phyloP scores from a whole-genome alignment of 2,113 vertebrate genomes.

The Isichthys henryi region DNA sequence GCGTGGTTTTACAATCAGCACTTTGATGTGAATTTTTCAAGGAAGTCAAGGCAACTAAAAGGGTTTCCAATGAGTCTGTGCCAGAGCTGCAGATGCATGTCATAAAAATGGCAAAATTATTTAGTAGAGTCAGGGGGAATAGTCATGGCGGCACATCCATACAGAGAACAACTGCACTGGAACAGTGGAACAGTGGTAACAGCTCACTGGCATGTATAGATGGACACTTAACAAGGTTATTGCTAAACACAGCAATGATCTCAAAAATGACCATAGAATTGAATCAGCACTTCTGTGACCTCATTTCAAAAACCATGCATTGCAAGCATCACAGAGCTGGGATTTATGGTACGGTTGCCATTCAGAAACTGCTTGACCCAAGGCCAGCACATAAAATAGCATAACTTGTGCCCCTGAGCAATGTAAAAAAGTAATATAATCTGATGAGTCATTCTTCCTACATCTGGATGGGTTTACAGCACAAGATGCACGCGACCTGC shows the following conservation, averaged over 20 bases:
- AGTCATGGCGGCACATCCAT: background rate
- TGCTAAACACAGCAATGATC: background rate
- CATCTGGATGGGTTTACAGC: background rate
- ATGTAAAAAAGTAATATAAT: background rate
- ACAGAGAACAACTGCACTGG: background rate
- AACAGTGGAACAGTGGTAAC: background rate
- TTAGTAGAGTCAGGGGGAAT: background rate
- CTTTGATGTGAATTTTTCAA: background rate
- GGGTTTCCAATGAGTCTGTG: background rate
- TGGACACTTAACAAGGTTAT: background rate
- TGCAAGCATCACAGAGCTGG: background rate
- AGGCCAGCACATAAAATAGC: background rate
- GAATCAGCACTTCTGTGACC: background rate
- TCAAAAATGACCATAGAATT: background rate
- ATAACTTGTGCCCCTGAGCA: background rate
- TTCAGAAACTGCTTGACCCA: background rate
- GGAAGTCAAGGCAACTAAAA: background rate
- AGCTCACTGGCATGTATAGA: background rate
- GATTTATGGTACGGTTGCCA: background rate
- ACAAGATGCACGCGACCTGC: background rate
- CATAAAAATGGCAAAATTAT: background rate
- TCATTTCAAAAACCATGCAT: background rate
- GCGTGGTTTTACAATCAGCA: background rate
- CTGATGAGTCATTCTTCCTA: background rate
- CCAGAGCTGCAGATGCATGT: background rate